Base-by-base conservation (phyloP, 2,113 vertebrate genomes). In the Syngnathus typhle region DNA sequence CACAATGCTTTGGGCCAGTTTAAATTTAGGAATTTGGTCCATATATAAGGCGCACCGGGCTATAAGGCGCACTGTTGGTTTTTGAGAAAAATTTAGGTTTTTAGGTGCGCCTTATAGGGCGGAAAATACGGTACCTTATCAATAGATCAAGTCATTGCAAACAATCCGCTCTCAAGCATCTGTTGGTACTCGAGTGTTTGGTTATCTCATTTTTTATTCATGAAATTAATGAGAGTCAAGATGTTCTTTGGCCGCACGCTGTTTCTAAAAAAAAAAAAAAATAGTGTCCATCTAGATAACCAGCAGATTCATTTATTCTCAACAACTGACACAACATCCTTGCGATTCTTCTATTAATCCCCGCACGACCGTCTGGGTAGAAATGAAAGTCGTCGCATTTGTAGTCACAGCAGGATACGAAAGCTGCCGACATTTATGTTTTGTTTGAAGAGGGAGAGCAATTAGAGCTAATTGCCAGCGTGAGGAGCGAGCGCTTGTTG, bases 391-490 rank as follows among this genome's bases (percentile, higher is more conserved):
- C 62, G 71, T 81, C 70, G 59, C 81, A 82, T 87, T 78, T 78
- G 75, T 67, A 65, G 74, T 83, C 68, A 58, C 72, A 86, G 78
- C 71, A 71, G 65, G 39, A 88, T 78, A 88, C 88, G 82, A 88
- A 88, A 87, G 88, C 76, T 77, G 10, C 43, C 49, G 49, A 43
- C 72, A 68, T 63, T 85, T 52, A 82, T 72, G 52, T 77, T 81
- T 81, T 44, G 72, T 83, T 66, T 86, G 77, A 85, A 85, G 81
- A 79, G 71, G 75, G 75, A 71, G 39, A 65, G 82, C 82, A 88
- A 89, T 89, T 87, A 86, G 41, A 84, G 85, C 81, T 87, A 89
- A 89, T 89, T 87, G 78, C 79, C 69, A 49, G 68, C 72, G 65
- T 73, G 74, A 85, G 77, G 70, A 77, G 74, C 74, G 70, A 77